phyloP scores from a whole-genome alignment of 2,113 vertebrate species.

The Trachemys scripta region DNA sequence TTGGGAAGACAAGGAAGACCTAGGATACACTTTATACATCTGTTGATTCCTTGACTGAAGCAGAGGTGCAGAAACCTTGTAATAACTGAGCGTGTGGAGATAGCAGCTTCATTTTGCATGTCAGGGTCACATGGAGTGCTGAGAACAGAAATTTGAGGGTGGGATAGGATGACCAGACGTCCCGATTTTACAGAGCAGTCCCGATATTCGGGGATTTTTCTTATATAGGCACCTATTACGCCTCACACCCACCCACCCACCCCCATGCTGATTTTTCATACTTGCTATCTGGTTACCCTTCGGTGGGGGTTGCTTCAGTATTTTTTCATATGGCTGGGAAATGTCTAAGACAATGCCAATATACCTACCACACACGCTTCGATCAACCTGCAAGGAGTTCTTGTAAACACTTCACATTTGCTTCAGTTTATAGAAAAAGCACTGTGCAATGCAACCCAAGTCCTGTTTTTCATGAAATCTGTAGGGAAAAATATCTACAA shows the following conservation, averaged over 20 bases:
- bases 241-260: too few relatives aligned
- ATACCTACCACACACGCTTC: not conserved
- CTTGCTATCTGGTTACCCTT: not conserved
- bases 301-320: not conserved
- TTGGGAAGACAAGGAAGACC: not conserved
- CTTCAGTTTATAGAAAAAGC: not conserved
- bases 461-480: not conserved
- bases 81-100: not conserved
- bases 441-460: not conserved
- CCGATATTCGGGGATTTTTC: too few relatives aligned
- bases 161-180: not conserved
- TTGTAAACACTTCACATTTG: not conserved
- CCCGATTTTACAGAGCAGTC: too few relatives aligned
- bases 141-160: accelerated
- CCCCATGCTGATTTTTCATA: too few relatives aligned
- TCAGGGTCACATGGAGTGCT: not conserved
- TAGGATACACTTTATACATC: not conserved
- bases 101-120: not conserved
- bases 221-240: too few relatives aligned
- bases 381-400: not conserved
- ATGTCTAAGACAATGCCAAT: not conserved
- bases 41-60: not conserved
- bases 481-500: not conserved
- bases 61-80: not conserved
- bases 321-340: not conserved